Conservation (phyloP, 2,888 invertebrate genomes). For the Troides helena region DNA sequence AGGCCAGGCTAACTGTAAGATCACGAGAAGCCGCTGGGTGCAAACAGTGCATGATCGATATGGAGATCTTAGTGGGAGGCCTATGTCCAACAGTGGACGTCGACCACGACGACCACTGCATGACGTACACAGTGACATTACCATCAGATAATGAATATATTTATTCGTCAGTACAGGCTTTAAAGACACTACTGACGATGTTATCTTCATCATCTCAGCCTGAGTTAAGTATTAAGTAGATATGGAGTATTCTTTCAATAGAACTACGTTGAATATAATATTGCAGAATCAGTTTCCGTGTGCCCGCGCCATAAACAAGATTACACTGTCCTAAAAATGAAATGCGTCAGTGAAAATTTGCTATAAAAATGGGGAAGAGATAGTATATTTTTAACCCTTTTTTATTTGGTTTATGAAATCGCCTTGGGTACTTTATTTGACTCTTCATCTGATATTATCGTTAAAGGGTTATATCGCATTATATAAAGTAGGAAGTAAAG, state of each 20-base stretch:
- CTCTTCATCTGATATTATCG: conserved; percentile 4
- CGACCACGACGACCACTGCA: too few relatives aligned
- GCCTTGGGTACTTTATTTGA: conserved; percentile 3
- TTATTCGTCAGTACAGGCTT: too few relatives aligned
- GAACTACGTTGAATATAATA: neutral
- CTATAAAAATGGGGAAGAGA: neutral
- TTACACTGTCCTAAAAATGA: conserved; percentile 3
- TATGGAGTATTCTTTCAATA: neutral
- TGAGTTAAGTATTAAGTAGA: too few relatives aligned
- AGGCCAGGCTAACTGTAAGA: too few relatives aligned
- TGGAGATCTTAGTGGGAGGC: too few relatives aligned
- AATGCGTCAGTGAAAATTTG: conserved; percentile 2
- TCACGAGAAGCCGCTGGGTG: too few relatives aligned
- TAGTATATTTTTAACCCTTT: conserved; percentile 2
- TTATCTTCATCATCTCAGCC: too few relatives aligned
- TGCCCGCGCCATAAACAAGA: conserved; percentile 5
- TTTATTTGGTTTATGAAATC: conserved; percentile 6
- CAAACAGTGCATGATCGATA: too few relatives aligned
- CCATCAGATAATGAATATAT: too few relatives aligned
- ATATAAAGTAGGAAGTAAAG: conserved; percentile 2
- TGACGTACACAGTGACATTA: too few relatives aligned
- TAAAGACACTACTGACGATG: too few relatives aligned
- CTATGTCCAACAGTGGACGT: too few relatives aligned
- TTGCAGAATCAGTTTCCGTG: neutral
- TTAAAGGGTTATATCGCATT: conserved; percentile 4